Base-by-base conservation (phyloP, 2,888 invertebrate species). In the Xestia xanthographa region DNA sequence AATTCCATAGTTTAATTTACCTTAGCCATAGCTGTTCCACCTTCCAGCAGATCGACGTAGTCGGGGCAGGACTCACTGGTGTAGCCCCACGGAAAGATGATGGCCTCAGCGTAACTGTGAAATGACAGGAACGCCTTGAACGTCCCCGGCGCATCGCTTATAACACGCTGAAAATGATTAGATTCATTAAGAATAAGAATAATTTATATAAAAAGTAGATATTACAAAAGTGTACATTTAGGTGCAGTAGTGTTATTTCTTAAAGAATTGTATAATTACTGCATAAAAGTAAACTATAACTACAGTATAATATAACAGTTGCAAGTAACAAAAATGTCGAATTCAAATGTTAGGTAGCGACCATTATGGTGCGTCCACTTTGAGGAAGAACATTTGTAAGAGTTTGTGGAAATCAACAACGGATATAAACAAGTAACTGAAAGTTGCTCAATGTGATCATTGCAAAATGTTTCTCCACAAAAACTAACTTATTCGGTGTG, bases 71-170 rank as follows among this genome's bases (percentile, higher is more conserved):
- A 92, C 2, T 96, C 94, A 0, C 89, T 88, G 2, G 94, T 95
- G 86, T 94, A 95, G 4, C 96, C 96, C 95, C 96, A 96, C 0
- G 96, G 96, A 79, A 96, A 96, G 78, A 96, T 95, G 20, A 96
- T 93, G 60, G 95, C 95, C 82, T 96, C 96, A 0, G 95, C 96
- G 85, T 96, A 96, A 85, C 96, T 95, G 86, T 96, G 96, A 73
- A 95, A 93, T 1, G 96, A 96, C 66, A 96, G 91, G 90, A 95
- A 96, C 82, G 93, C 95, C 86, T 94, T 94, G 92, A 96, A 96
- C 20, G 81, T 83, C 0, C 87, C 88, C 0, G 87, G 83, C 0
- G 92, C 85, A 0, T 90, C 83, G 34, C 89, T 34, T 66, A 96
- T 93, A 3, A 85, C 75, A 20, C 89, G 87, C 96, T 96, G 93